Evolutionary conservation across 2,797 vertebrate genomes (phyloP), one percentile per base, ranked within the genome.

Genomic region (Hydrolagus colliei): DNA sequence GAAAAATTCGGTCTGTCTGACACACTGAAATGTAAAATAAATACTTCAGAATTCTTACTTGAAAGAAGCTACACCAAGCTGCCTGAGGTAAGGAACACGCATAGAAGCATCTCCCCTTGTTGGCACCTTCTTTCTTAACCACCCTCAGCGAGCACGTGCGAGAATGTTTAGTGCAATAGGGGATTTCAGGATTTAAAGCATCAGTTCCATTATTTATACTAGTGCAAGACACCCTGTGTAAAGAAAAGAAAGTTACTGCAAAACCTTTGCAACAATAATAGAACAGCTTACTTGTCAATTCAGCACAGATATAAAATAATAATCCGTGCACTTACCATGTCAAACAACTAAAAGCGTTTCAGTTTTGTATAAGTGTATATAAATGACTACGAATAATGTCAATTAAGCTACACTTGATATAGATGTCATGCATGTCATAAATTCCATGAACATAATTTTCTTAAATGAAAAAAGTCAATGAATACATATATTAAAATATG

Each of bases 31-130:
- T 20, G 2, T 52, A 52, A 52, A 52, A 52, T 3, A 52, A 20
- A 16, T 11, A 67, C 4, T 35, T 14, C 9, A 65, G 18, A 9
- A 87, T 1, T 91, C 92, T 27, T 92, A 99, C 98, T 93, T 98
- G 87, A 88, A 98, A 98, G 91, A 95, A 97, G 88, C 94, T 92
- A 75, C 98, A 99, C 3, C 87, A 94, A 9, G 88, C 90, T 88
- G 94, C 93, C 86, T 90, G 89, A 86, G 96, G 95, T 63, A 97
- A 91, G 32, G 97, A 91, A 90, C 98, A 99, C 86, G 89, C 86
- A 65, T 96, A 97, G 90, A 99, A 99, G 86, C 89, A 94, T 11
- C 97, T 94, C 89, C 96, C 96, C 87, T 96, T 96, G 92, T 97
- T 98, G 76, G 94, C 94, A 4, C 98, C 97, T 0, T 94, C 93